Base-by-base conservation (phyloP, 2,888 invertebrate species). In the Hyalella azteca region DNA sequence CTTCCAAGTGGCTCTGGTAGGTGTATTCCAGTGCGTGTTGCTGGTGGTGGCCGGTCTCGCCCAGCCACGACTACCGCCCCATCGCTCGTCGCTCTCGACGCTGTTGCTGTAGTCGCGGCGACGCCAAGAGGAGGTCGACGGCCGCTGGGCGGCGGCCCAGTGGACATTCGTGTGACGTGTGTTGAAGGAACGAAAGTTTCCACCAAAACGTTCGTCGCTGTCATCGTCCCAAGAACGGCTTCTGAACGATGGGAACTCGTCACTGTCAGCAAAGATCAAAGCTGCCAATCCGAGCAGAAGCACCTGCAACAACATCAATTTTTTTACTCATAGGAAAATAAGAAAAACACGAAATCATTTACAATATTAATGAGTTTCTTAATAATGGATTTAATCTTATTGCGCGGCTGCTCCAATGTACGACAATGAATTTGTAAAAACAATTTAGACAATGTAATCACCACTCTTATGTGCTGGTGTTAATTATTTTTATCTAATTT, bases 71-170 rank as follows among this genome's bases (percentile, higher is more conserved):
- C 45, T 45, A 36, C 36, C n/a, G 13, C 66, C 66, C 66, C 66
- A 66, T 66, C 66, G 22, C 26, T 66, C 66, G 36, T 66, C 66
- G 66, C 66, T 66, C 39, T 66, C 66, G 54, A 26, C 54, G 26
- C 54, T 54, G 54, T 54, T 29, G 26, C 54, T 54, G 26, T 15
- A 54, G 39, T 66, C 66, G 26, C 66, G 0, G 13, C 66, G 66
- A 5, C 36, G 15, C 66, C 66, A 66, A 5, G 36, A 36, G 19
- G 32, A 36, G 1, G 15, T 3, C 36, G 66, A 32, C 36, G 66
- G 36, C 66, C 36, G 7, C 66, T 36, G 66, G 15, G n/a, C 36
- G 19, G 15, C 45, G 45, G 66, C 66, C 66, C 66, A 66, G 66
- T 66, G 32, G 29, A 36, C 7, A 29, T 66, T 66, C 29, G 19